Conservation (phyloP, 2,888 invertebrate species). For the Melinaea marsaeus region DNA sequence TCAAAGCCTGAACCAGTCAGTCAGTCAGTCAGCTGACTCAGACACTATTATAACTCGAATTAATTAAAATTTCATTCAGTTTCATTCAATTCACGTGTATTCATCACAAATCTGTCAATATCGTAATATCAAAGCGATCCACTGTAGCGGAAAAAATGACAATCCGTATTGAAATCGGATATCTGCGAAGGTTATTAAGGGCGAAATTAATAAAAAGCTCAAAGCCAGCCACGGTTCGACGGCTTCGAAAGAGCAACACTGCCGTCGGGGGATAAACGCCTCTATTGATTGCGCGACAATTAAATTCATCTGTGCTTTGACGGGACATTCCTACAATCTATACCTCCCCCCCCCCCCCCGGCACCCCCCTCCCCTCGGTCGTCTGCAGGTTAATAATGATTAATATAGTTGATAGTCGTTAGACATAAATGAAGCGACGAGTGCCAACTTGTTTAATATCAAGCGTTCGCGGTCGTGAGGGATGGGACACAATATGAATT, state of each 20-base stretch:
- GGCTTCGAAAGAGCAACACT: conserved; percentile 49
- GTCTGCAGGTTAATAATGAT: conserved; percentile 66
- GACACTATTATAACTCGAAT: conserved; percentile 8
- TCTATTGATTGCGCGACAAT: conserved; percentile 57
- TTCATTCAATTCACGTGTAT: conserved; percentile 4
- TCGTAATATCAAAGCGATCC: conserved; percentile 5
- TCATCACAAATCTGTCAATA: neutral
- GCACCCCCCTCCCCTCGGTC: conserved; percentile 30
- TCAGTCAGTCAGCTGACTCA: neutral
- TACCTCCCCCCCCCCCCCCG: conserved; percentile 21
- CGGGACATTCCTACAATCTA: conserved; percentile 40
- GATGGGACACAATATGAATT: conserved; percentile 35
- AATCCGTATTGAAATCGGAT: conserved; percentile 27
- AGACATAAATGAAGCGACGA: conserved; percentile 59
- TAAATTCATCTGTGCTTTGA: conserved; percentile 61
- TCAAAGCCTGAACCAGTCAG: neutral
- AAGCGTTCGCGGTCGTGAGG: conserved; percentile 55
- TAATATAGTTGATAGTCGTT: conserved; percentile 72
- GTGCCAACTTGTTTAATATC: conserved; percentile 66
- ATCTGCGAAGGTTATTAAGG: conserved; percentile 43
- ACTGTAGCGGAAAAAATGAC: conserved; percentile 25
- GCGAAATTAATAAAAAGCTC: conserved; percentile 65
- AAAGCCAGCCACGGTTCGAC: conserved; percentile 44
- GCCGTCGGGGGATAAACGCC: conserved; percentile 46
- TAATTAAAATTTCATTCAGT: conserved; percentile 1